Evolutionary conservation across 1,140 invertebrate species (phyloP), one percentile per base, ranked within the genome.

Genomic region (Lordiphosa clarofinis): DNA sequence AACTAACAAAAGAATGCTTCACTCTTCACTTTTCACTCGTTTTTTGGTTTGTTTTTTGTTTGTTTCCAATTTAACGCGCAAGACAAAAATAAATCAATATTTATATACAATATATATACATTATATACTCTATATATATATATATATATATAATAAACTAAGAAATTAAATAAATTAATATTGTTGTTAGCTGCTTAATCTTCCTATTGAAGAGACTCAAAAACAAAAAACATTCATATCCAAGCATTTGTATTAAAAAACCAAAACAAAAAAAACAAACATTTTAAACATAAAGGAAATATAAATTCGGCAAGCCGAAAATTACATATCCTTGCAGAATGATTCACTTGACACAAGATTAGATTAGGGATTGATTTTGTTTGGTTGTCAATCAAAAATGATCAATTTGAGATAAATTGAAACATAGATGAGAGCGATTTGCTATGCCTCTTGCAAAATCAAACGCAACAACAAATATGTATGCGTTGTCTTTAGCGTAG

Each of bases 151-250:
- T 46, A 49, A 46, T 52, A 55, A 33, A 57, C 28, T 31, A 28
- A 47, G 5, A 52, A 35, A 38, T 52, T 3, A 31, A 56, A 52
- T 43, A 39, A 40, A 59, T 37, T 35, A 58, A 52, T 53, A 73
- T 73, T 84, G 76, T 84, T 84, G 78, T 84, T 84, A 84, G 78
- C 78, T 78, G 78, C 78, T 84, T 84, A 69, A 69, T 84, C 76
- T 82, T 82, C 76, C 76, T 82, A 82, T 84, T 82, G 76, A 82
- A 82, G 76, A 82, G 65, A 76, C 64, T 53, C 48, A 62, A 81
- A 66, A 49, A 12, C 43, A 52, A 52, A 52, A 46, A 35, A 44
- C 68, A 72, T 72, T 68, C 68, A 73, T 73, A 69, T 73, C 70
- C 61, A 65, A 70, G 70, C 70, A 73, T 69, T 69, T 73, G 43